Evolutionary conservation across 2,113 vertebrate genomes (phyloP), one percentile per base, ranked within the genome.

Genomic region (Peromyscus maniculatus): DNA sequence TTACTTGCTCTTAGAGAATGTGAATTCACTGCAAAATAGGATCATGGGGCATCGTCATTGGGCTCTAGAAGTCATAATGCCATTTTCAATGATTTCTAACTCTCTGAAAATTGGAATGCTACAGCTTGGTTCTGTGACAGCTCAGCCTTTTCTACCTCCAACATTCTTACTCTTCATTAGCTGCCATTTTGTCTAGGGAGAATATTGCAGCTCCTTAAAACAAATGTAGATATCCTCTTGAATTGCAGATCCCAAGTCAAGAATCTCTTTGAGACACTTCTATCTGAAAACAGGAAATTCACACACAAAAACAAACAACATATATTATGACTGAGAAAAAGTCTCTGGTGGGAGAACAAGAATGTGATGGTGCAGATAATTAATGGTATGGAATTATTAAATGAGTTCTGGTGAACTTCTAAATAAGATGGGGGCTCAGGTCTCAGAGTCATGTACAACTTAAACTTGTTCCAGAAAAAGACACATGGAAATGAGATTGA

Each of bases 241-340:
- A 90, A 87, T 77, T 86, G 79, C 79, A 66, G 87, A 84, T 33
- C 26, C 72, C 67, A 36, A 95, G 9, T 80, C 3, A 1, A 3
- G 79, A 59, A 88, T 95, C 64, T 57, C 22, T 94, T 89, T 90
- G 67, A 97, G 72, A 89, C 64, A 52, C 88, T 97, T 94, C 87
- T n/a, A 59, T 96, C 67, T 89, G 89, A 95, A 97, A 94, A 94
- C 69, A 92, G 79, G 79, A 96, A 97, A 96, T 87, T 93, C 67
- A 97, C 78, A 93, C 9, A 74, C 87, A 86, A 93, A 95, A 94
- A 92, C 78, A 98, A 97, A 95, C 95, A 80, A 75, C 88, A 88
- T 72, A 69, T 52, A 49, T 88, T 12, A 77, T 64, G 59, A 92
- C 22, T 88, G 62, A 19, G 3, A 24, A 62, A 82, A 66, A n/a